Conservation (phyloP, 1,140 invertebrate species). For the Melanaphis sacchari region DNA sequence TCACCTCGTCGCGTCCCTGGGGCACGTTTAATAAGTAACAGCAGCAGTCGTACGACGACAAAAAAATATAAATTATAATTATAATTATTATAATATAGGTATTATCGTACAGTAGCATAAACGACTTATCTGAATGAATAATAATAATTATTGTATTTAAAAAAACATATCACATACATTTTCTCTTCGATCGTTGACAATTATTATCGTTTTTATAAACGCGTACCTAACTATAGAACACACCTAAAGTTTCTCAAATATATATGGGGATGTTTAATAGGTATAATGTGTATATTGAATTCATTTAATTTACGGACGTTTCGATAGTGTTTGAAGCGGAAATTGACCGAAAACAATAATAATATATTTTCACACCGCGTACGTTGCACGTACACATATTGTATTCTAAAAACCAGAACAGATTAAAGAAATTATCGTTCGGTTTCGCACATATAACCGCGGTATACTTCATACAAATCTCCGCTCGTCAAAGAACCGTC, state of each 20-base stretch:
- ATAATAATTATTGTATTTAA: neutral
- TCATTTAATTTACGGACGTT: neutral
- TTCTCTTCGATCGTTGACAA: neutral
- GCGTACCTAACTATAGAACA: neutral
- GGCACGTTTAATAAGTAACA: slow-evolving; percentile 35
- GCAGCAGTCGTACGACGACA: neutral
- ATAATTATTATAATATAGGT: neutral
- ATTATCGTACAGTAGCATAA: neutral
- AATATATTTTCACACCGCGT: neutral
- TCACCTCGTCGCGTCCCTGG: neutral
- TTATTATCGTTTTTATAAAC: neutral
- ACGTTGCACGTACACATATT: neutral
- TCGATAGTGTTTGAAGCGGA: neutral
- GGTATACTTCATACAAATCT: slow-evolving; percentile 4
- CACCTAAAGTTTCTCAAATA: neutral
- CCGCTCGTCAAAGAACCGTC: slow-evolving; percentile 9
- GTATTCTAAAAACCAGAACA: neutral
- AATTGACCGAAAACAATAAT: neutral
- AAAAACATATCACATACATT: neutral
- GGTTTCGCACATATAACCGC: neutral
- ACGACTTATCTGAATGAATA: neutral
- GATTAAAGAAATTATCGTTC: neutral
- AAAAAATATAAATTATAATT: no score
- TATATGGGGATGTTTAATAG: neutral
- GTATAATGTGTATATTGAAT: neutral